These are phyloP conservation scores for Clarias macrocephalus DNA, from an alignment of 2,113 vertebrate genomes.

Conservation along the genomic window DNA sequence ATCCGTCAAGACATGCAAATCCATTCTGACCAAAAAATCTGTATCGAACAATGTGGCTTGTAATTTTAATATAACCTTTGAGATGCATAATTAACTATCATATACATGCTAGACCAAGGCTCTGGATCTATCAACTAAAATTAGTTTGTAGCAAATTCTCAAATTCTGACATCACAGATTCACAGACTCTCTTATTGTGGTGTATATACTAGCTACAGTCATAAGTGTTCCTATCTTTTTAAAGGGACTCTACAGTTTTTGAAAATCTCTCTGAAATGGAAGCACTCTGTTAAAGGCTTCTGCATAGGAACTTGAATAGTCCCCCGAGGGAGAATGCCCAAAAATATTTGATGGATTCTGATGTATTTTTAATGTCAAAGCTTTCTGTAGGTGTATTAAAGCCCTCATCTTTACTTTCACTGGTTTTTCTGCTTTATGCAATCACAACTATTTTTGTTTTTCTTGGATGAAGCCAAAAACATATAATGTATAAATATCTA, in stretches of 20 bases:
- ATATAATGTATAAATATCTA: not conserved
- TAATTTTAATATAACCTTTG: not conserved
- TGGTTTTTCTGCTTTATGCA: not conserved
- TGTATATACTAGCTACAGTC: not conserved
- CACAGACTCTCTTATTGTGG: not conserved
- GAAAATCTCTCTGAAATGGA: constrained; percentile 6
- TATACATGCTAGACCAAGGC: not conserved
- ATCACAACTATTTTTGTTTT: not conserved
- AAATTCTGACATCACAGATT: no score
- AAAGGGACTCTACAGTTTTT: not conserved
- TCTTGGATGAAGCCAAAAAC: not conserved
- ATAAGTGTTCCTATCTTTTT: not conserved
- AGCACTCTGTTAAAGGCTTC: not conserved
- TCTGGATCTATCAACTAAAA: no score
- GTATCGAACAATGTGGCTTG: no score
- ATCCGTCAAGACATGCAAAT: no score
- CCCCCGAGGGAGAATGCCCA: not conserved
- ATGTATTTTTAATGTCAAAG: constrained; percentile 9
- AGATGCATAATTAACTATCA: not conserved
- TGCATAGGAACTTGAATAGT: constrained; percentile 1
- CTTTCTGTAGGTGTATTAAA: not conserved
- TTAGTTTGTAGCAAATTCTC: no score
- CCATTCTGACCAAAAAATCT: no score
- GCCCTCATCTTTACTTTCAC: not conserved
- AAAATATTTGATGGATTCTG: not conserved